phyloP scores from a whole-genome alignment of 2,888 invertebrate species.

The Alsophila aescularia region DNA sequence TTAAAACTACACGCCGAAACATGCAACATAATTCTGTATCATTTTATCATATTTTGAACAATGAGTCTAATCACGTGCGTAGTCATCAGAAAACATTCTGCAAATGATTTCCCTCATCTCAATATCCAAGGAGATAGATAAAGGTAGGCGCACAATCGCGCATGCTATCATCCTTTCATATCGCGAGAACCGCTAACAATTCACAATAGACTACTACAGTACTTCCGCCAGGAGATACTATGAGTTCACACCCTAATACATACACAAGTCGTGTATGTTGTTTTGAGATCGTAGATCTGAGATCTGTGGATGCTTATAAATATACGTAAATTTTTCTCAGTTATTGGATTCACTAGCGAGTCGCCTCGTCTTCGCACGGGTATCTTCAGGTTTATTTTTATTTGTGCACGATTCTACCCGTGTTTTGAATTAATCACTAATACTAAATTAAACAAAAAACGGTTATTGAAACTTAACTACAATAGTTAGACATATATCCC shows the following conservation, averaged over 20 bases:
- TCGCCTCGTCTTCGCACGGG: no score
- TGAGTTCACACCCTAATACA: not conserved
- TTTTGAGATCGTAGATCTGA: not conserved
- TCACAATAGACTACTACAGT: conserved; percentile 57
- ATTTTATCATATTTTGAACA: not conserved
- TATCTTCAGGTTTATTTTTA: no score
- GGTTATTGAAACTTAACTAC: no score
- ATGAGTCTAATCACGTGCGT: not conserved
- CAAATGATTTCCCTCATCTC: conserved; percentile 48
- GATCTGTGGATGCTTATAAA: no score
- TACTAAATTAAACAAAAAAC: no score
- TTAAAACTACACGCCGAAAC: no score
- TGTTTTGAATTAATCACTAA: no score
- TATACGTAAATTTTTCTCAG: no score
- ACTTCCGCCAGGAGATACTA: conserved; percentile 45
- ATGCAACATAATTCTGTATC: not conserved
- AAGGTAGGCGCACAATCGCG: conserved; percentile 53
- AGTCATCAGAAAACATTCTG: conserved; percentile 27
- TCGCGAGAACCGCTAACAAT: conserved; percentile 50
- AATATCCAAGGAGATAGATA: conserved; percentile 54
- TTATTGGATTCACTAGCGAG: no score
- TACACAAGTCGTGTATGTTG: not conserved
- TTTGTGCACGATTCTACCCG: no score
- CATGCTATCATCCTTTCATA: conserved; percentile 65
- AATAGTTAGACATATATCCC: no score